These are phyloP conservation scores for Clupea harengus DNA, from an alignment of 2,113 vertebrate genomes.

Conservation along the genomic window DNA sequence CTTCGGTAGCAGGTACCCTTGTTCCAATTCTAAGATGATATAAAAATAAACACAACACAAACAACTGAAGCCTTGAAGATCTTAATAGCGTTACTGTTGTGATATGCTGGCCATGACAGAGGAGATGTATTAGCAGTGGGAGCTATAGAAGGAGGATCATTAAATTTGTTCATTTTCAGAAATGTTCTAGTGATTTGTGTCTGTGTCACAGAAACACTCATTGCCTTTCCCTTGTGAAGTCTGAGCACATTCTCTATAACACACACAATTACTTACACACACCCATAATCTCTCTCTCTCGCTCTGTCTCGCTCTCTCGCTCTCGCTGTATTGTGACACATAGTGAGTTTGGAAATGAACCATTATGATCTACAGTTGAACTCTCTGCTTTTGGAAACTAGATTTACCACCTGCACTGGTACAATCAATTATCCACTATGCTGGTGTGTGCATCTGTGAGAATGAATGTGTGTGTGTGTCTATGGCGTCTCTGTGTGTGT, in stretches of 20 bases:
- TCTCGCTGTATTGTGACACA: not conserved
- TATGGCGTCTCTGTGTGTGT: not conserved
- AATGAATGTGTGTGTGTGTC: constrained; percentile 14
- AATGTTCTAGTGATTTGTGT: not conserved
- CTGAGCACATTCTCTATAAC: not conserved
- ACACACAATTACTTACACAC: not conserved
- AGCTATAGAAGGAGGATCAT: not conserved
- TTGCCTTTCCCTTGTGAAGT: not conserved
- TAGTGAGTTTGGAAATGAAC: not conserved
- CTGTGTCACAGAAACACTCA: not conserved
- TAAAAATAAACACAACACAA: constrained; percentile 1
- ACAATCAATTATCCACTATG: not conserved
- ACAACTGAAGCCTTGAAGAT: not conserved
- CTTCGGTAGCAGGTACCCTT: not conserved
- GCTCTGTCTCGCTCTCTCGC: not conserved
- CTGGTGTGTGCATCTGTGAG: not conserved
- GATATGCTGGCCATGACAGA: not conserved
- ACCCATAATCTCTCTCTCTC: not conserved
- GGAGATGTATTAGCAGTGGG: not conserved
- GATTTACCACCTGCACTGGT: not conserved
- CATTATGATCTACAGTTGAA: not conserved
- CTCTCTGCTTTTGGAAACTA: not conserved
- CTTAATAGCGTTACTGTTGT: not conserved
- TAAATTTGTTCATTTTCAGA: not conserved
- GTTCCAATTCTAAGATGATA: not conserved